A percentile compares a stretch with the other conserved stretches of the same genome.
Conservation (phyloP, 2,888 invertebrate species). For the Nephrotoma guestfalica region DNA sequence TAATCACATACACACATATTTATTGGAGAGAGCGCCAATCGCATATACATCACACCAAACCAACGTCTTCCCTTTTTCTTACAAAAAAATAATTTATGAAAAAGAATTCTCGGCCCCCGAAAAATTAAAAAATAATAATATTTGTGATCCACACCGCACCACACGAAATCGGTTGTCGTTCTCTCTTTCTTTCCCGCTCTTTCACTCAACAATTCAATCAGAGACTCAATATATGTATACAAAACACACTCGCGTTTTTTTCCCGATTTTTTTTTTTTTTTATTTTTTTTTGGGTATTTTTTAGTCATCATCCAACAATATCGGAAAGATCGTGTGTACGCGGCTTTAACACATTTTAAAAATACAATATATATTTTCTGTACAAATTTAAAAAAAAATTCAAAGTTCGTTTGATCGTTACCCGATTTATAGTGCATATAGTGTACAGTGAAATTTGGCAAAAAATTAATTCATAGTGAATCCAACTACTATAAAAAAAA, state of each 20-base stretch:
- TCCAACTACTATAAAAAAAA: background rate
- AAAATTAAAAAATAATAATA: background rate
- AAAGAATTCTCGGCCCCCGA: background rate
- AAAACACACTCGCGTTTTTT: background rate
- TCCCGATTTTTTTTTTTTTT: background rate
- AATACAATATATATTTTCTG: background rate
- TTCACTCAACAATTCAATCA: background rate
- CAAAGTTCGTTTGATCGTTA: background rate
- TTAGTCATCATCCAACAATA: conserved; percentile 1
- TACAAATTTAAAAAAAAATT: background rate
- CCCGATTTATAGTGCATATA: background rate
- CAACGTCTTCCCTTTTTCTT: background rate
- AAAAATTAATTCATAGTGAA: background rate
- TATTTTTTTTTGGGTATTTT: background rate
- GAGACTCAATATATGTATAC: background rate
- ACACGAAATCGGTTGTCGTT: background rate
- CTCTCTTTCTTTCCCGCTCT: conserved; percentile 1
- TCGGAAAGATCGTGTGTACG: background rate
- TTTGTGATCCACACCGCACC: background rate
- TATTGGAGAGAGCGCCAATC: background rate
- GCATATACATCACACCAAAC: background rate
- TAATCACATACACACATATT: background rate
- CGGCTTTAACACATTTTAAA: background rate
- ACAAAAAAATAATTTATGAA: background rate
- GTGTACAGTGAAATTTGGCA: background rate